phyloP scores from a whole-genome alignment of 2,113 vertebrate genomes.

The Cisticola juncidis region DNA sequence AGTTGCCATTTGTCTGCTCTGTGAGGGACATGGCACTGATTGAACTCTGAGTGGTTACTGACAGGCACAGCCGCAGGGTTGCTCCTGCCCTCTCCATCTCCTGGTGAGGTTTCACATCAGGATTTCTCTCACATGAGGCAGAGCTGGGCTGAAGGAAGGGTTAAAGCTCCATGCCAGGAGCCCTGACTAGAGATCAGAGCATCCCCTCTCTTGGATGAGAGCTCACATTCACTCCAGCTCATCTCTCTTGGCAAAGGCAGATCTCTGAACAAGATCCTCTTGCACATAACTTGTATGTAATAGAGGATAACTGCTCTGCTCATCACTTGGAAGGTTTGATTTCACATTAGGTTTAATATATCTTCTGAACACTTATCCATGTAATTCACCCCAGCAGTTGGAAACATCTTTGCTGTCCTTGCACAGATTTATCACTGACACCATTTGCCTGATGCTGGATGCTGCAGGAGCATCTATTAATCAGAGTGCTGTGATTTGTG shows the following conservation, averaged over 20 bases:
- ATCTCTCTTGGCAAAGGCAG: neutral
- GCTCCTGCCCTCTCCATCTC: neutral
- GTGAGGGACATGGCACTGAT: neutral
- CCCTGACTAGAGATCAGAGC: neutral
- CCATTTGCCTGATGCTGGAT: neutral
- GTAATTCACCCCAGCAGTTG: constrained; percentile 1
- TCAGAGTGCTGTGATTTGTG: constrained; percentile 22
- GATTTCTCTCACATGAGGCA: neutral
- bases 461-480: neutral
- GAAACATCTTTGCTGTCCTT: neutral
- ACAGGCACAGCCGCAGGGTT: neutral
- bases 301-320: neutral
- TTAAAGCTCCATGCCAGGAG: neutral
- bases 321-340: neutral
- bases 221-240: neutral
- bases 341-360: neutral
- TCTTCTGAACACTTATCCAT: neutral
- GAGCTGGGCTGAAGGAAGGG: neutral
- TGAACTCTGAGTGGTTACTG: neutral
- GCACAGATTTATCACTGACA: constrained; percentile 23
- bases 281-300: neutral
- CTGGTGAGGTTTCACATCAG: fast-evolving
- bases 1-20: neutral
- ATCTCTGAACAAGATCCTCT: neutral
- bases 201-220: neutral